Base-by-base conservation (phyloP, 1,140 invertebrate species). In the Nephila pilipes region DNA sequence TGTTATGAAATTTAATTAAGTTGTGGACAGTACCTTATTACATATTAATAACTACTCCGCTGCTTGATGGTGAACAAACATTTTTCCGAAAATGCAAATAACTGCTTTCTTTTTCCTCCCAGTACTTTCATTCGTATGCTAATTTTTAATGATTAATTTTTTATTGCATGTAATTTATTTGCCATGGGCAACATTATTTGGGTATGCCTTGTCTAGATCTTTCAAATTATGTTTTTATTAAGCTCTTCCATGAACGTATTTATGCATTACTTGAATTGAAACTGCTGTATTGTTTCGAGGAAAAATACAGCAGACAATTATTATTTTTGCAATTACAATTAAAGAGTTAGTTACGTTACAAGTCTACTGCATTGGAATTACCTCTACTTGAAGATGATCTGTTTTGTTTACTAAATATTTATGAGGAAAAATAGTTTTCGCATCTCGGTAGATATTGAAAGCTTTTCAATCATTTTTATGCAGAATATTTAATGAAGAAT, bases 1-100 rank as follows among this genome's bases (percentile, higher is more conserved):
- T 85, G 83, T 85, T 60, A 85, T 85, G 57, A 85, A 85, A 85
- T 85, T 85, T 85, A 85, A 85, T 85, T 85, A 85, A 85, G 55
- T 36, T 60, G 54, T 22, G 57, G 83, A 85, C 83, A 85, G 55
- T 85, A 85, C 18, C 55, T 85, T 85, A 85, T 85, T 85, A 58
- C 83, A 85, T 85, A 85, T 85, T 85, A 85, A 85, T 85, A 58
- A 60, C 55, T 4, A 29, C 5, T 55, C 16, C 25, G 6, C 83
- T 54, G 14, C 55, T n/a, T 32, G 5, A 3, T 58, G 25, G 55
- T 85, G 83, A 85, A 60, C 46, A 85, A 85, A 85, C 83, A 85
- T 85, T 85, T 85, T 57, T 60, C n/a, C 20, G 14, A 85, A 85
- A 58, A 85, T 85, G 83, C 55, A 85, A 85, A 85, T 85, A 16